Base-by-base conservation (phyloP, 1,140 invertebrate species). In the Scaptomyza montana region DNA sequence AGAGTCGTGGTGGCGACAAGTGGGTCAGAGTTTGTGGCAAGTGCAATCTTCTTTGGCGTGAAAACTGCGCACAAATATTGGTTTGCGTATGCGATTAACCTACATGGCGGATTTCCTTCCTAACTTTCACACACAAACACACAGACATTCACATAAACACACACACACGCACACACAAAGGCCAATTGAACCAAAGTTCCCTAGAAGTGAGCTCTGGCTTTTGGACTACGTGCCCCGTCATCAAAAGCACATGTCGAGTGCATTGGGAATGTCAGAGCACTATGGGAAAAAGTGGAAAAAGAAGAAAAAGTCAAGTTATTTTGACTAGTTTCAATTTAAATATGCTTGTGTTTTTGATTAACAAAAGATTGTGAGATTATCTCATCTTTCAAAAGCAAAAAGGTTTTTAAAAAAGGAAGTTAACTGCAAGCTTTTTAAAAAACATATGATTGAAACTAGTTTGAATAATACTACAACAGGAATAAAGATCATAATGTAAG, bases 31-130 rank as follows among this genome's bases (percentile, higher is more conserved):
- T 50, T 50, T 67, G 56, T 50, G 70, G 55, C 47, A 54, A 60
- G 30, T 72, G 63, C 55, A 67, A 55, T 67, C 49, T 16, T 67
- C 49, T 16, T 47, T 54, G 55, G 51, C 64, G 64, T 28, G 66
- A 61, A 73, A 68, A 61, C 33, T 19, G 70, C 64, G 33, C 55
- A 55, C 64, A 67, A 56, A 67, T 19, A 56, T 33, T 16, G 54
- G 30, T 71, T 74, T 68, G 49, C 69, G 19, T 64, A 76, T 65
- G 53, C 81, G 81, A 86, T 87, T 86, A 86, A 86, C 81, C 81
- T 74, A 81, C 74, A 86, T 87, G 19, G 9, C 30, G 16, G 19
- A 51, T 19, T 30, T 36, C 9, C 36, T 7, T 7, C 12, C 56
- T 19, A 63, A 41, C 59, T 49, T 16, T 8, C 59, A 59, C 12